Evolutionary conservation across 2,797 vertebrate species (phyloP).

Genomic region (Myripristis jacobus): DNA sequence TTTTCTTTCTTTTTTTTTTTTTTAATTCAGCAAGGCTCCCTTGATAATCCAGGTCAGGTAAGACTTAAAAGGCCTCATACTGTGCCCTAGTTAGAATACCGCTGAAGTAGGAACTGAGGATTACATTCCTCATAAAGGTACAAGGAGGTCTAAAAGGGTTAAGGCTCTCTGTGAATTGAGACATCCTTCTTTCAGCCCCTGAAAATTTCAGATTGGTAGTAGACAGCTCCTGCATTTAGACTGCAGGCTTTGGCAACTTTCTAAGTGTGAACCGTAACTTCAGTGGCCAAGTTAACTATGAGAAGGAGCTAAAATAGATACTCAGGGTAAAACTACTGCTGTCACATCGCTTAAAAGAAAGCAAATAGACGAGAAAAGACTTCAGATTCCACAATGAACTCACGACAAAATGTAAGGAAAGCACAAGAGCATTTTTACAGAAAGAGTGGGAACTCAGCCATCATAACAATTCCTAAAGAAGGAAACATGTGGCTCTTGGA

Average conservation of each 20-base stretch:
- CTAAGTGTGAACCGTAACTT: no score
- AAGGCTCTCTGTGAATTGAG: slow-evolving; percentile 15
- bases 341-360: no score
- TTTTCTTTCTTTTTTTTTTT: slow-evolving; percentile 4
- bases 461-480: no score
- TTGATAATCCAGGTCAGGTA: slow-evolving; percentile 59
- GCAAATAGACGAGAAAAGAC: no score
- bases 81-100: slow-evolving; percentile 60
- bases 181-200: background rate
- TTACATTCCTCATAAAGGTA: slow-evolving; percentile 34
- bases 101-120: slow-evolving; percentile 31
- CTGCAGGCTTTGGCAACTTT: background rate
- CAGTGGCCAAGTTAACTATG: no score
- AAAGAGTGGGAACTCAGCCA: no score
- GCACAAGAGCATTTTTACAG: no score
- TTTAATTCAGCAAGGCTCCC: slow-evolving; percentile 39
- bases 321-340: no score
- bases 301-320: no score
- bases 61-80: slow-evolving; percentile 56
- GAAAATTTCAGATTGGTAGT: slow-evolving; percentile 16
- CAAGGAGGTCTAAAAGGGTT: slow-evolving; percentile 12
- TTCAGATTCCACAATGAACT: no score
- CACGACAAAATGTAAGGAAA: no score
- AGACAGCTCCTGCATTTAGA: background rate
- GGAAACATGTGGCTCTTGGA: no score